Evolutionary conservation across 2,113 vertebrate species (phyloP), one percentile per base, ranked within the genome.

Genomic region (Upupa epops): DNA sequence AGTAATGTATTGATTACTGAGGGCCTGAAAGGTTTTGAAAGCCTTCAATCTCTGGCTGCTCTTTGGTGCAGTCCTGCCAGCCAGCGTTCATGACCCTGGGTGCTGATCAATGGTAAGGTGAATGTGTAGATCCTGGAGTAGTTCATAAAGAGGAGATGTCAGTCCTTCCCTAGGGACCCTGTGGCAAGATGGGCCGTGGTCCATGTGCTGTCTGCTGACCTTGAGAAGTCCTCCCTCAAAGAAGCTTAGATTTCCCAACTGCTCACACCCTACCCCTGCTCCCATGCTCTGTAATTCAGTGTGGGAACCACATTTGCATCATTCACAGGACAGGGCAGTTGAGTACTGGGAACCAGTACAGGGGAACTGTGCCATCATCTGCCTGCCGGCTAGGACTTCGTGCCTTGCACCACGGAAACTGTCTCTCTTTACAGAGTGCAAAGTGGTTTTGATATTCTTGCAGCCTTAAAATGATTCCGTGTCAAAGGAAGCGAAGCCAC

Each of bases 261-360:
- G 17, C 22, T 87, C 3, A 1, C 36, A 55, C 19, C 21, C 83
- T 66, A 26, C 5, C 10, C 17, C 13, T n/a, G 48, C 6, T 77
- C 8, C 34, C 13, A 1, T 18, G 21, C 31, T 5, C n/a, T n/a
- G 0, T 28, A 55, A 42, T 19, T 76, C 22, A 6, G 3, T 3
- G 11, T 22, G 40, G 21, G 32, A 83, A 54, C 56, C 5, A 11
- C 8, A 2, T 7, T 56, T 51, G 13, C 26, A 20, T 24, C 5
- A 2, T 29, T 64, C 75, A 24, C 29, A 18, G 5, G 29, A n/a
- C 54, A 55, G 54, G 13, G 51, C 13, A 52, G 15, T 24, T 51
- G 49, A 51, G 34, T 19, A 25, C 21, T 28, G 8, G 15, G 51
- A 66, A 40, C 20, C 40, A 31, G 28, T n/a, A 16, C 3, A 4